Evolutionary conservation across 2,113 vertebrate genomes (phyloP), one percentile per base, ranked within the genome.

Genomic region (Lepisosteus osseus): DNA sequence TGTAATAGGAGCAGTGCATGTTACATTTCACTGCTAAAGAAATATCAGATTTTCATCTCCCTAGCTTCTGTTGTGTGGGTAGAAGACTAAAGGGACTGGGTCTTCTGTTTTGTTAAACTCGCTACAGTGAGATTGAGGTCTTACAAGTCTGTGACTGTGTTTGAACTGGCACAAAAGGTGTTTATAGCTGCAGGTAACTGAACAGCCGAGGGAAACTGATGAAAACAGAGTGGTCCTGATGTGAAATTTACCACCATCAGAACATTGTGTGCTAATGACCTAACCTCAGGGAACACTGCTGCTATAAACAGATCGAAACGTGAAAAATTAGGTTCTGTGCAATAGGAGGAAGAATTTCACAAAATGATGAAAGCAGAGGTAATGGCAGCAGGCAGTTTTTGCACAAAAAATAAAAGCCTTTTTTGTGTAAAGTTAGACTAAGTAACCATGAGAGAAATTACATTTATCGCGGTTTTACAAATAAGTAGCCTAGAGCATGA

Each of bases 231-330:
- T 65, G 45, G 45, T 67, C 66, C 14, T 45, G 44, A 45, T 40
- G 66, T 29, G 66, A 55, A 54, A 41, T 68, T 54, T 54, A 68
- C 66, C 66, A 29, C 47, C 66, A 41, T 68, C 51, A 68, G 47
- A 68, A 17, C 47, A 55, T 0, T 54, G 12, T 54, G 66, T 54
- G 15, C 65, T 67, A 67, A 67, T 67, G 45, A 67, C 14, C 45
- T 51, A 47, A 66, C 42, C 42, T 66, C 2, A 47, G 57, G 57
- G 57, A 45, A 66, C n/a, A 8, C 45, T 15, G 3, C 44, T 15
- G 43, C n/a, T 67, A 17, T n/a, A 67, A 44, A 51, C 45, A 67
- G 65, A 15, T 67, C 47, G 45, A 67, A 66, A 45, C 0, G 3
- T 43, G 65, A 66, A 45, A 45, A 47, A 54, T 15, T 51, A 59